Base-by-base conservation (phyloP, 2,113 vertebrate genomes). In the Patagioenas fasciata region DNA sequence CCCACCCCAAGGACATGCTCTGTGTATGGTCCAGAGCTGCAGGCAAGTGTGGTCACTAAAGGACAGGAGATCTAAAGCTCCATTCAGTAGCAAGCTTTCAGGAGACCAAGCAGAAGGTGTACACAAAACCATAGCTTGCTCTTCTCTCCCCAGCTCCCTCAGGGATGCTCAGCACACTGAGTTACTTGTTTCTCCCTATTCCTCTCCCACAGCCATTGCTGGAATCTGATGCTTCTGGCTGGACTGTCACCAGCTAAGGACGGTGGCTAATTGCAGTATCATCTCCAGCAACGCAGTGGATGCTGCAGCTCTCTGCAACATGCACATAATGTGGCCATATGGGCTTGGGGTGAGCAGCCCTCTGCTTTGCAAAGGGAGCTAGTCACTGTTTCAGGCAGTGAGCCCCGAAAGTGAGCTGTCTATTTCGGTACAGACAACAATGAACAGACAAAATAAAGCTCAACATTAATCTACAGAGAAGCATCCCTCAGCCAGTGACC, bases 251-350 rank as follows among this genome's bases (percentile, higher is more conserved):
- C 18, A 44, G 16, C 8, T 5, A 13, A 64, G 28, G 36, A 50
- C 0, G 0, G 18, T 26, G 9, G 11, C 26, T 71, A 28, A 60
- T 9, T 9, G 25, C 28, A 28, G 15, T 11, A 31, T 44, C 1
- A 5, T 60, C 32, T 51, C 24, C 42, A 74, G 34, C 28, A 36
- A 31, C 1, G 7, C 0, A 44, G 13, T 2, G 21, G 5, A 16
- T 38, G n/a, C 38, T 69, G 29, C 26, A 15, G 51, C 32, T 32
- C 16, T 31, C 23, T 70, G 17, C 48, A n/a, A 3, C 11, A 4
- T 0, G 7, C 13, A 6, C 9, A 10, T 26, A 28, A 6, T 0
- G 0, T 8, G 44, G 11, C 38, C 21, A 8, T 10, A 21, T 34
- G 50, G 44, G 12, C 10, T 29, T 31, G 11, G 1, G 5, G 7